These are phyloP conservation scores for Chironomus tentans DNA, from an alignment of 2,888 invertebrate genomes.

Conservation along the genomic window DNA sequence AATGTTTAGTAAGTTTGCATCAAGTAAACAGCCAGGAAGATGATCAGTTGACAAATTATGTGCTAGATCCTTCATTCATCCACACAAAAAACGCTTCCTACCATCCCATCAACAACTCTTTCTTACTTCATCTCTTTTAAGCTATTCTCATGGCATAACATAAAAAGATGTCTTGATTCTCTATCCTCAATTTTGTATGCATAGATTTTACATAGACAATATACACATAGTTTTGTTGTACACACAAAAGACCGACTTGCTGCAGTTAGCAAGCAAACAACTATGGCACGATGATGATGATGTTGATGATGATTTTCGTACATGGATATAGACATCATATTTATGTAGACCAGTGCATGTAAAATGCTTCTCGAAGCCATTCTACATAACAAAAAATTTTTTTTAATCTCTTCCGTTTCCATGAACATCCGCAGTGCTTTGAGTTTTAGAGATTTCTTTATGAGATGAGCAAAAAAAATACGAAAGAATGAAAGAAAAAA, in stretches of 20 bases:
- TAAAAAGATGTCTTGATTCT: neutral
- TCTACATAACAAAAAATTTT: constrained; percentile 5
- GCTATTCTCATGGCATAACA: too few species aligned
- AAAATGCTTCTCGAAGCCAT: neutral
- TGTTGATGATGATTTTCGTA: neutral
- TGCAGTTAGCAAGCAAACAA: neutral
- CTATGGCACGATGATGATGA: neutral
- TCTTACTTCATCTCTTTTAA: too few species aligned
- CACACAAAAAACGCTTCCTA: too few species aligned
- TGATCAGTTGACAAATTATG: too few species aligned
- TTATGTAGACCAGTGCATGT: neutral
- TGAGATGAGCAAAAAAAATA: neutral
- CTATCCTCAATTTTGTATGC: neutral
- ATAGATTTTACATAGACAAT: neutral
- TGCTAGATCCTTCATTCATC: too few species aligned
- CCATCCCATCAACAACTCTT: too few species aligned
- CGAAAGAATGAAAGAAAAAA: neutral
- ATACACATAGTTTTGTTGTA: neutral
- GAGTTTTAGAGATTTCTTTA: neutral
- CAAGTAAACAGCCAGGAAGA: too few species aligned
- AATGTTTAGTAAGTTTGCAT: too few species aligned
- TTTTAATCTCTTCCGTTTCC: constrained; percentile 27
- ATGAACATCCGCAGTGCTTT: constrained; percentile 23
- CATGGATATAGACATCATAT: neutral
- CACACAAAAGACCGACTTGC: neutral